A percentile compares a stretch with the other conserved stretches of the same genome.
Conservation (phyloP, 2,797 vertebrate species). For the Acipenser ruthenus region DNA sequence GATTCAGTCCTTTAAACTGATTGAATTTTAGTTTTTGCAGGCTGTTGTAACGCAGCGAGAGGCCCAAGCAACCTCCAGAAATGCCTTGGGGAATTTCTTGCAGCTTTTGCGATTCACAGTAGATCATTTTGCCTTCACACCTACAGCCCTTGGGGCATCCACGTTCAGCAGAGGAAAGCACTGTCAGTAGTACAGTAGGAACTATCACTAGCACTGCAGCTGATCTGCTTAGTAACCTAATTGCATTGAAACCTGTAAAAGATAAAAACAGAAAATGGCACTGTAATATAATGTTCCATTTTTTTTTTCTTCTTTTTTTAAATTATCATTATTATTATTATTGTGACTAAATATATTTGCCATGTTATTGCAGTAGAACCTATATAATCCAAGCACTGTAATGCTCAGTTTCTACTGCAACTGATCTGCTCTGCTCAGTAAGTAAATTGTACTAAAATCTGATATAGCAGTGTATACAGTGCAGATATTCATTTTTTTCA, state of each 20-base stretch:
- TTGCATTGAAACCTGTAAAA: slow-evolving; percentile 86
- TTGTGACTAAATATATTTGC: too few relatives aligned
- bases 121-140: slow-evolving; percentile 98
- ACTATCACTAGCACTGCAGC: slow-evolving; percentile 90
- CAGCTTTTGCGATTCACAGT: slow-evolving; percentile 98
- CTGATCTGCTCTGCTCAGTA: slow-evolving; percentile 74
- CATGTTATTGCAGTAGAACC: too few relatives aligned
- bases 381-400: too few relatives aligned
- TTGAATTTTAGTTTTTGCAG: slow-evolving; percentile 88
- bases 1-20: slow-evolving; percentile 97
- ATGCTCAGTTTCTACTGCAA: slow-evolving; percentile 43
- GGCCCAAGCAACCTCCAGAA: slow-evolving; percentile 91
- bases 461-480: slow-evolving; percentile 38
- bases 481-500: not conserved
- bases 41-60: slow-evolving; percentile 97
- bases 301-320: not conserved
- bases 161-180: slow-evolving; percentile 85
- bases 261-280: not conserved
- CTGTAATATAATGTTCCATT: not conserved
- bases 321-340: too few relatives aligned
- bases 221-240: slow-evolving; percentile 87
- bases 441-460: slow-evolving; percentile 76
- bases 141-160: slow-evolving; percentile 96
- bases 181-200: slow-evolving; percentile 90
- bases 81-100: slow-evolving; percentile 96